These are phyloP conservation scores for Drosophila ezoana DNA, from an alignment of 2,888 invertebrate genomes.

Conservation along the genomic window DNA sequence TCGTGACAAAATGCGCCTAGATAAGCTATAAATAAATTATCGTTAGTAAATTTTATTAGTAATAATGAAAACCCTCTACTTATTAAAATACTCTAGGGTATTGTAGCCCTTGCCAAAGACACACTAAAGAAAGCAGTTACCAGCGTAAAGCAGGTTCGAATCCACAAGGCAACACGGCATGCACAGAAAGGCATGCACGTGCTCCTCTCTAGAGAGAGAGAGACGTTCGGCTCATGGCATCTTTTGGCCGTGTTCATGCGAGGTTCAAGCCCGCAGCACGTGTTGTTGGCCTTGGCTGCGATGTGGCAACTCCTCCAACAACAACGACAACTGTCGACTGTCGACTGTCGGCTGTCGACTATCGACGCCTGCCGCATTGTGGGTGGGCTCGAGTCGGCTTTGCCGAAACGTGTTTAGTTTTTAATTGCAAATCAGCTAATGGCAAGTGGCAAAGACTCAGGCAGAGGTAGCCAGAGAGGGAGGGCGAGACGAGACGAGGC, in stretches of 20 bases:
- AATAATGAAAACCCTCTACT: too few species aligned
- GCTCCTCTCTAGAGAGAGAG: constrained; percentile 32
- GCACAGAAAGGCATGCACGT: not conserved
- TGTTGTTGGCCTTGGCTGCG: constrained; percentile 72
- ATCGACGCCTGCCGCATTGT: constrained; percentile 66
- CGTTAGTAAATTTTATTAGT: too few species aligned
- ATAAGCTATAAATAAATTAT: too few species aligned
- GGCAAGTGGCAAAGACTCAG: constrained; percentile 11
- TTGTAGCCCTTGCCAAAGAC: too few species aligned
- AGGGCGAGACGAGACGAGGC: not conserved
- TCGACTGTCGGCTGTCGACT: constrained; percentile 33
- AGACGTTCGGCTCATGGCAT: constrained; percentile 32
- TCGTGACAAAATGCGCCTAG: not conserved
- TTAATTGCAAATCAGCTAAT: constrained; percentile 76
- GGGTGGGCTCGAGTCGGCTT: constrained; percentile 61
- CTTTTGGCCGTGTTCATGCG: constrained; percentile 35
- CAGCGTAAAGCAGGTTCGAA: too few species aligned
- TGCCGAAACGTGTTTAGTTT: constrained; percentile 74
- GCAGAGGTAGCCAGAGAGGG: not conserved
- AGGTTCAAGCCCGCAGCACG: constrained; percentile 54
- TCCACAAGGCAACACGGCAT: too few species aligned
- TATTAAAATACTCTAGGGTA: too few species aligned
- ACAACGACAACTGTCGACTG: constrained; percentile 20
- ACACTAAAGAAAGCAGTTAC: too few species aligned
- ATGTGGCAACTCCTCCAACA: constrained; percentile 45